Evolutionary conservation across 2,888 invertebrate genomes (phyloP).

Genomic region (Dione juno): DNA sequence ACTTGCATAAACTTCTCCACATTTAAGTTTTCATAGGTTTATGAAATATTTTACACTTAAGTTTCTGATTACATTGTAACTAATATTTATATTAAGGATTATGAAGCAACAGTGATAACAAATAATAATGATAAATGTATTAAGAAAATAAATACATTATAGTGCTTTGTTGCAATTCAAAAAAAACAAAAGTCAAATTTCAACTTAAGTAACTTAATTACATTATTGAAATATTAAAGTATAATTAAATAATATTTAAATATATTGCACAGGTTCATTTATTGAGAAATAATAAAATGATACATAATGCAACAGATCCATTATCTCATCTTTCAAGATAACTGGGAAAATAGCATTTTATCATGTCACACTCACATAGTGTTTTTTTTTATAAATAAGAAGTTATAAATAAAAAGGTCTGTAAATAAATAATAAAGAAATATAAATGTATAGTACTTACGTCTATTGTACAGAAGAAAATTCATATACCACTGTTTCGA

Average conservation of each 20-base stretch:
- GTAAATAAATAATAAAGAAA: constrained; percentile 21
- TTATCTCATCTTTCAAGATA: constrained; percentile 33
- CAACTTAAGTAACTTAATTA: not conserved
- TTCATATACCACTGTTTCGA: constrained; percentile 46
- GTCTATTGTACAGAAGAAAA: constrained; percentile 37
- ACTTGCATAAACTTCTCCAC: no score
- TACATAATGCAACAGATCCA: constrained; percentile 17
- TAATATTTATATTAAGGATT: no score
- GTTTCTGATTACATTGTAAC: no score
- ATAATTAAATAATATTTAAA: not conserved
- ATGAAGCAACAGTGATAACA: no score
- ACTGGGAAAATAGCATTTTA: constrained; percentile 15
- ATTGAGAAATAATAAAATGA: constrained; percentile 2
- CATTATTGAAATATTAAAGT: not conserved
- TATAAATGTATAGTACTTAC: constrained; percentile 35
- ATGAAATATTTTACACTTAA: no score
- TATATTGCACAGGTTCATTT: not conserved
- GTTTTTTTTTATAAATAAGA: not conserved
- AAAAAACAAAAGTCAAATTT: no score
- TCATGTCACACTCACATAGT: not conserved
- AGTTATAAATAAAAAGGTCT: not conserved
- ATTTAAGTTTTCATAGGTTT: no score
- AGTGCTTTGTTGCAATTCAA: no score
- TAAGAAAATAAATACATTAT: no score
- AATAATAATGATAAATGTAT: no score